These are phyloP conservation scores for Clamator glandarius DNA, from an alignment of 2,797 vertebrate species.

Conservation along the genomic window DNA sequence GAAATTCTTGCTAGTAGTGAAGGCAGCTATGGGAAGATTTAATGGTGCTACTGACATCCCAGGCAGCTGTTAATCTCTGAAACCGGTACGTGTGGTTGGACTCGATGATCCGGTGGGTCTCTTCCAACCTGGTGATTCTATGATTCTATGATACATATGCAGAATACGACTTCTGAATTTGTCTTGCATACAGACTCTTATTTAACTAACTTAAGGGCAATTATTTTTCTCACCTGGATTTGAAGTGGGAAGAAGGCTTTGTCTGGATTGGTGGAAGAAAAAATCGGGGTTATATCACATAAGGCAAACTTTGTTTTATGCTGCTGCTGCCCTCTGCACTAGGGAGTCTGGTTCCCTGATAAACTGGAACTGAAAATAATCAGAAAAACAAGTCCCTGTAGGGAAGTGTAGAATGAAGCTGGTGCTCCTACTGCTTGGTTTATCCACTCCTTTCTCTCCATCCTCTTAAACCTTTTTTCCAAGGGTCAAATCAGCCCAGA, in stretches of 20 bases:
- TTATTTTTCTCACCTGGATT: background rate
- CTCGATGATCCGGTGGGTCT: no score
- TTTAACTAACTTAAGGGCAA: background rate
- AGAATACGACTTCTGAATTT: background rate
- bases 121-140: no score
- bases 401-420: background rate
- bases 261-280: background rate
- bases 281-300: background rate
- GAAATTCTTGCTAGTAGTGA: background rate
- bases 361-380: background rate
- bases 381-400: background rate
- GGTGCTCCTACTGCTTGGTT: background rate
- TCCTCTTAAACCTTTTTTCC: background rate
- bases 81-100: background rate
- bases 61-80: background rate
- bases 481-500: background rate
- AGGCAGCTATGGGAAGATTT: background rate
- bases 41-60: background rate
- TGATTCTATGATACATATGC: no score
- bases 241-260: background rate
- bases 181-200: background rate
- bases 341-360: background rate
- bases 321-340: background rate
- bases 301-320: background rate
- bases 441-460: background rate